These are phyloP conservation scores for Rhodinocichla rosea DNA, from an alignment of 2,113 vertebrate genomes.

Conservation along the genomic window DNA sequence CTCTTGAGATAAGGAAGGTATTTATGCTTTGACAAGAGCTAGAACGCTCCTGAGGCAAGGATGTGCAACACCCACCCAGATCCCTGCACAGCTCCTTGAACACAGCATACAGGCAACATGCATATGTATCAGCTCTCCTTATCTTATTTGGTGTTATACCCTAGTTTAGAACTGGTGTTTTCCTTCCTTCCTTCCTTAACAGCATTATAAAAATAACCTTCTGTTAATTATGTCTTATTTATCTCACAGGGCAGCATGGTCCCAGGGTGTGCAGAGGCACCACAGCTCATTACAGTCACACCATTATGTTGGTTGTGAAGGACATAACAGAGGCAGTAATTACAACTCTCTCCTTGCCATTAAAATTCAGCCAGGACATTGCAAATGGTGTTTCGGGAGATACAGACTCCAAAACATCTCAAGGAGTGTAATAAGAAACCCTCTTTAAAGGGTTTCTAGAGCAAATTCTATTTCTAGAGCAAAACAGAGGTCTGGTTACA, in stretches of 20 bases:
- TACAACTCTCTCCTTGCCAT: not conserved
- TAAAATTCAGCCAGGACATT: not conserved
- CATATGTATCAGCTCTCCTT: conserved; percentile 1
- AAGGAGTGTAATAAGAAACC: not conserved
- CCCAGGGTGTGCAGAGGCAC: not conserved
- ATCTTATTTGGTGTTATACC: not conserved
- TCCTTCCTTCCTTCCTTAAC: not conserved
- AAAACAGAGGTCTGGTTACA: not conserved
- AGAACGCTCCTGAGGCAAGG: not conserved
- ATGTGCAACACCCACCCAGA: not conserved
- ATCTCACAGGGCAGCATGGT: not conserved
- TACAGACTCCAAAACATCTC: not conserved
- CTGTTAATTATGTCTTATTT: not conserved
- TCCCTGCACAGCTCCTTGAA: not conserved
- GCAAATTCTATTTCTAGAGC: not conserved
- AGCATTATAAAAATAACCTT: conserved; percentile 1
- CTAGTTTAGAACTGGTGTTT: not conserved
- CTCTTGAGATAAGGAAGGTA: not conserved
- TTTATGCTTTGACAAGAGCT: conserved; percentile 6
- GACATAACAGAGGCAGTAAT: conserved; percentile 17
- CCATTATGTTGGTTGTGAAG: not conserved
- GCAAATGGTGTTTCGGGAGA: not conserved
- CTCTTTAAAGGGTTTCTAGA: not conserved
- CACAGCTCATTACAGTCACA: not conserved
- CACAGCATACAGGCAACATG: not conserved